These are phyloP conservation scores for Drosophila orosa DNA, from an alignment of 1,140 invertebrate genomes.

Conservation along the genomic window DNA sequence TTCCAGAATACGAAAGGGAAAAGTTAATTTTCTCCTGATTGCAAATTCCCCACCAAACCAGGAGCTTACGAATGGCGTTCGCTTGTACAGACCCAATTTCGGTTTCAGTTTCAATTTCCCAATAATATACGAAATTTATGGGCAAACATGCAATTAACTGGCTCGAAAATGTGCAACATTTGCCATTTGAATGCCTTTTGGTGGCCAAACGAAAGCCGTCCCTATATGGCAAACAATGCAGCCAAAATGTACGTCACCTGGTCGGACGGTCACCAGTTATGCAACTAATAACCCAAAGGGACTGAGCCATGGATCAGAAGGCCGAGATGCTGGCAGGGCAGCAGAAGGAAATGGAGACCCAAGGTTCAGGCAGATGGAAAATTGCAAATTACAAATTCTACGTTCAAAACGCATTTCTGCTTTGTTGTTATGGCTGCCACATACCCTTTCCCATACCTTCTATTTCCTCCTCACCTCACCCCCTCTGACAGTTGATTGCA, in stretches of 20 bases:
- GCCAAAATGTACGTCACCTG: constrained; percentile 47
- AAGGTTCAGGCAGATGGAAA: constrained; percentile 40
- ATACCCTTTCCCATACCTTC: constrained; percentile 10
- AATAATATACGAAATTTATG: constrained; percentile 57
- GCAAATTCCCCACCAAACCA: not conserved
- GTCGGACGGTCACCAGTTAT: constrained; percentile 31
- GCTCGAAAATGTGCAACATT: constrained; percentile 47
- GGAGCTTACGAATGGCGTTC: not conserved
- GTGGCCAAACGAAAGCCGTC: constrained; percentile 9
- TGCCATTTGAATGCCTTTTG: constrained; percentile 50
- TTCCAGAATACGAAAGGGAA: too few species aligned
- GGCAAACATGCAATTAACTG: constrained; percentile 49
- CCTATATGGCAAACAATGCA: constrained; percentile 14
- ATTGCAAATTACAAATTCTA: constrained; percentile 71
- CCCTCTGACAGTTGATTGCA: constrained; percentile 53
- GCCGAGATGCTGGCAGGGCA: not conserved
- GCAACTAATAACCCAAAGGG: constrained; percentile 59
- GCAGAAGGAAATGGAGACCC: constrained; percentile 3
- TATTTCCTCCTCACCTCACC: not conserved
- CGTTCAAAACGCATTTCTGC: constrained; percentile 36
- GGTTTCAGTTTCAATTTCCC: constrained; percentile 33
- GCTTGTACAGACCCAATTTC: constrained; percentile 23
- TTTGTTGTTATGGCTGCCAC: constrained; percentile 18
- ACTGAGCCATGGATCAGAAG: constrained; percentile 25
- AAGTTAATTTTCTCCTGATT: constrained; percentile 30